phyloP scores from a whole-genome alignment of 2,113 vertebrate species.

The Sinocyclocheilus anshuiensis region DNA sequence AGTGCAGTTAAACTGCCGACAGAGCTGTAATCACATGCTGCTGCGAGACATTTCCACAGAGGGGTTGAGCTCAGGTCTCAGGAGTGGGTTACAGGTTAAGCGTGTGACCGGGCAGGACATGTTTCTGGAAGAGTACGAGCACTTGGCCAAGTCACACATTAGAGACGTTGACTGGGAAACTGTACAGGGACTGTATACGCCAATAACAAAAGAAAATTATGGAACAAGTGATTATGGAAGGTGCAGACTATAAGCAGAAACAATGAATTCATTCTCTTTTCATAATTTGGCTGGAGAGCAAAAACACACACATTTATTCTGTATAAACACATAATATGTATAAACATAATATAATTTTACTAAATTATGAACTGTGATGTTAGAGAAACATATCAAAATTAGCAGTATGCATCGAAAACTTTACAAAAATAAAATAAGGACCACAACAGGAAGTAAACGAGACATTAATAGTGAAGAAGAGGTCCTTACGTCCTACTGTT shows the following conservation, averaged over 20 bases:
- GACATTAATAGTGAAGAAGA: too few species aligned
- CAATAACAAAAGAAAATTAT: not conserved
- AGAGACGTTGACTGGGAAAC: not conserved
- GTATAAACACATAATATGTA: not conserved
- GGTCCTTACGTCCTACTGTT: too few species aligned
- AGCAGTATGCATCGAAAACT: not conserved
- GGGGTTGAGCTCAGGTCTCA: conserved; percentile 16
- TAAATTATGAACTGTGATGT: not conserved
- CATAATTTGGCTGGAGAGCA: not conserved
- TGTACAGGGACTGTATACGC: not conserved
- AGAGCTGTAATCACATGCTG: not conserved
- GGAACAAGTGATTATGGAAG: not conserved
- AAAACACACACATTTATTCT: not conserved
- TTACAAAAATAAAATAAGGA: too few species aligned
- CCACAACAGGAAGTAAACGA: too few species aligned
- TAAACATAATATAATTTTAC: not conserved
- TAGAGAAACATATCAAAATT: not conserved
- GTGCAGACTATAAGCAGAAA: not conserved
- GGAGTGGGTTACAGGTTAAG: not conserved
- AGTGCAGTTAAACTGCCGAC: not conserved
- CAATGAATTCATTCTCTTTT: not conserved
- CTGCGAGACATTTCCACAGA: not conserved
- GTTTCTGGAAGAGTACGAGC: not conserved
- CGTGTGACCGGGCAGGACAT: conserved; percentile 12
- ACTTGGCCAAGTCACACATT: not conserved